Conservation (phyloP, 2,113 vertebrate species). For the Seriola rivoliana region DNA sequence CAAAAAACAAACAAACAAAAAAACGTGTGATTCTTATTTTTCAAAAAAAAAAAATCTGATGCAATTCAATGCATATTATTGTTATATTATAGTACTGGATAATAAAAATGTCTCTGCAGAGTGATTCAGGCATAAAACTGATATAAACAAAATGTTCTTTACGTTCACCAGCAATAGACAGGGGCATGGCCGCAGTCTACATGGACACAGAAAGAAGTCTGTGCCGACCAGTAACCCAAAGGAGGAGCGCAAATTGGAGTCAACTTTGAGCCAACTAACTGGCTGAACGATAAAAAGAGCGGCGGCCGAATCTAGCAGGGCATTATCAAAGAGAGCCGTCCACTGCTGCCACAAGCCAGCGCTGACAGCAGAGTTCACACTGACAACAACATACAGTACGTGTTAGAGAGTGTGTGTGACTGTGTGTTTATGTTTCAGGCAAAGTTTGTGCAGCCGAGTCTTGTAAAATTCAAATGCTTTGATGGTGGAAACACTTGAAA, state of each 20-base stretch:
- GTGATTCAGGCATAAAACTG: background rate
- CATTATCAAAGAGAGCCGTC: constrained; percentile 68
- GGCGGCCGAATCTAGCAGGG: constrained; percentile 38
- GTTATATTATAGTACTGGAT: background rate
- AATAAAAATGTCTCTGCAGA: background rate
- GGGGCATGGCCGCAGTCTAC: constrained; percentile 28
- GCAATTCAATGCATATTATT: background rate
- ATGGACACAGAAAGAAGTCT: constrained; percentile 39
- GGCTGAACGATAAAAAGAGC: constrained; percentile 66
- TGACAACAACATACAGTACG: constrained; percentile 48
- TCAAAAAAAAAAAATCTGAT: background rate
- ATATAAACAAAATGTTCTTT: constrained; percentile 22
- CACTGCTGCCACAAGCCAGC: constrained; percentile 47
- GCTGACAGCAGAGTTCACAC: constrained; percentile 52
- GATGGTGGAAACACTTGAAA: constrained; percentile 3
- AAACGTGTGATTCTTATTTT: background rate
- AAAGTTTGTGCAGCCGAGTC: constrained; percentile 36
- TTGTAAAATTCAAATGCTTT: constrained; percentile 9
- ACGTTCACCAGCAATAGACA: background rate
- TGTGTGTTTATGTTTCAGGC: constrained; percentile 31
- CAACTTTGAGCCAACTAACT: constrained; percentile 70
- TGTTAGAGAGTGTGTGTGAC: constrained; percentile 56
- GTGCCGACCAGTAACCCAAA: constrained; percentile 40
- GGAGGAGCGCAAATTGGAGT: constrained; percentile 72
- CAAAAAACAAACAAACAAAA: background rate